Base-by-base conservation (phyloP, 2,113 vertebrate genomes). In the Thamnophis sirtalis region DNA sequence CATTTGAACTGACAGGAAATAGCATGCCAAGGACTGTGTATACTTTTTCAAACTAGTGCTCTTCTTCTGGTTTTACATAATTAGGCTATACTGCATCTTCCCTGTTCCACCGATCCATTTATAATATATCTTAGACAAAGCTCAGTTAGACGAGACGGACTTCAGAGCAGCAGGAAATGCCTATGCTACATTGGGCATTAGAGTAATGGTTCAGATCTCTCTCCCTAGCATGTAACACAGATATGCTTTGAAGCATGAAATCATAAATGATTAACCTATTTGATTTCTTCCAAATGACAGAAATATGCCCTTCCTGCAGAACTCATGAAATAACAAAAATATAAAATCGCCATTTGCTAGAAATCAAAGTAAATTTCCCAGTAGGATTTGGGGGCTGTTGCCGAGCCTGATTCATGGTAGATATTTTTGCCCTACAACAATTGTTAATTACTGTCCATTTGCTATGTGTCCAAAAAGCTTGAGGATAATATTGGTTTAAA, bases 251-350 rank as follows among this genome's bases (percentile, higher is more conserved):
- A 96, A 97, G 96, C 96, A 97, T 97, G 96, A 96, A 97, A 96
- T 96, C 95, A 96, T 95, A 96, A 97, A 96, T 96, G 95, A 96
- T 97, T 97, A 97, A 96, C 96, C 94, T 96, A 94, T 91, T 96
- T 96, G 94, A 95, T 97, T 96, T 95, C 92, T 92, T 92, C 94
- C 63, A 96, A 96, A 94, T 96, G 95, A 95, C 68, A 96, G 96
- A 96, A 97, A 96, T 95, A 95, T 92, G 89, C 87, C 94, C 68
- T 93, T 91, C 88, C 13, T 68, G 63, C 93, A 90, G 93, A 95
- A 95, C 95, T 95, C 93, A 43, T 91, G 92, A 89, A 51, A 95
- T 94, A 95, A 92, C 89, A 94, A 92, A 60, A 87, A 24, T 2
- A 89, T 92, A 95, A 60, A 90, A 88, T 91, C 86, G 53, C 90